Evolutionary conservation across 2,113 vertebrate genomes (phyloP), one percentile per base, ranked within the genome.

Genomic region (Triplophysa rosa): DNA sequence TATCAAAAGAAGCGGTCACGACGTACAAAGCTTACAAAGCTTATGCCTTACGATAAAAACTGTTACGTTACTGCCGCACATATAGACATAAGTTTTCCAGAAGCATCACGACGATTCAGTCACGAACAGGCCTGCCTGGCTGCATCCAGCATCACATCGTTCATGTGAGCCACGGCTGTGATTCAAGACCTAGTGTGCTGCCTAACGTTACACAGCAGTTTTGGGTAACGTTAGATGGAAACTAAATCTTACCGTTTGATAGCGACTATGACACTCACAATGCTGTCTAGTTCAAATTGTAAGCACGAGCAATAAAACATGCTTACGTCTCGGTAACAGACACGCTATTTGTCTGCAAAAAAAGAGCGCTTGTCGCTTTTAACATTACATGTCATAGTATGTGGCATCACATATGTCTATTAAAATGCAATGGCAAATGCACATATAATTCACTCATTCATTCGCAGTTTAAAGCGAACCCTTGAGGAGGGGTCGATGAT

Each of bases 361-460:
- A 54, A 37, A 29, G 19, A 33, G 47, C 66, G 66, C 67, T 19
- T 17, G 13, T 37, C 42, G 54, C 63, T 1, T 33, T 4, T 4
- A 26, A 8, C 11, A 13, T 47, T 13, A 69, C 56, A 74, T 64
- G 23, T 61, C 13, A 29, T 67, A 64, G 26, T 54, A 3, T 63
- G n/a, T 71, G 23, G n/a, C 12, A 33, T 6, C 3, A 73, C 2
- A 17, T 1, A 62, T 47, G 17, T 52, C 58, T 33, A 45, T n/a
- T 61, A 1, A 59, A 26, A 79, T 33, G 45, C 2, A 13, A 19
- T 59, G 75, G 40, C 7, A 63, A 54, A 71, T 23, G 65, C 42
- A 79, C 54, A 49, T 24, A 21, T 37, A 37, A 37, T 37, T 42
- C 19, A 24, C 56, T 69, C 56, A 73, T 78, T 74, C 21, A 73